phyloP scores from a whole-genome alignment of 2,113 vertebrate genomes.

The Vulpes ferrilata region DNA sequence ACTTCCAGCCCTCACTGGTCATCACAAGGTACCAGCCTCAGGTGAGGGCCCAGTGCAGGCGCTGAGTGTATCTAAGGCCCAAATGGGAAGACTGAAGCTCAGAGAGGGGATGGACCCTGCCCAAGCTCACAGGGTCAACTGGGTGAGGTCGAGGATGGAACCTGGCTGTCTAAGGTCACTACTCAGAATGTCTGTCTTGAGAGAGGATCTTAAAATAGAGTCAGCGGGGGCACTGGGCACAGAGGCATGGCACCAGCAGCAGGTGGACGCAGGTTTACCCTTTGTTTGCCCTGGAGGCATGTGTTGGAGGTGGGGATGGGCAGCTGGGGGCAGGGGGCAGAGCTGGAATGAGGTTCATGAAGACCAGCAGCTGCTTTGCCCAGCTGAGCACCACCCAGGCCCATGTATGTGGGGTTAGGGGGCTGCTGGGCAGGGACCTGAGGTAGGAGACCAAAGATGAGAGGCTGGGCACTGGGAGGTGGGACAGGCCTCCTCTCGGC shows the following conservation, averaged over 20 bases:
- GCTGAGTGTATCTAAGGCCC: not conserved
- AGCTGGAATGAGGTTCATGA: not conserved
- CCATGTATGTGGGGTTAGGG: accelerated
- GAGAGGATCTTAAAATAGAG: not conserved
- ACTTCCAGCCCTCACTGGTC: too few relatives aligned
- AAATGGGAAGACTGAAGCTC: not conserved
- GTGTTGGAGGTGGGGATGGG: not conserved
- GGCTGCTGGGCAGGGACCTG: not conserved
- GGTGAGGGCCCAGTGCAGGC: not conserved
- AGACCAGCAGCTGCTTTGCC: not conserved
- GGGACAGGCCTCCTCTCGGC: not conserved
- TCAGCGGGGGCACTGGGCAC: not conserved
- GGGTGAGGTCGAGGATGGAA: not conserved
- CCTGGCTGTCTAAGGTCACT: not conserved
- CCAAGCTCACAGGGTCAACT: not conserved
- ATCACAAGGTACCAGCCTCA: not conserved
- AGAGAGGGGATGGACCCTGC: not conserved
- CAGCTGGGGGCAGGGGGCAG: not conserved
- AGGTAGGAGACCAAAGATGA: not conserved
- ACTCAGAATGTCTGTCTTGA: not conserved
- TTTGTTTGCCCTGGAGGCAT: not conserved
- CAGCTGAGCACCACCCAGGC: accelerated
- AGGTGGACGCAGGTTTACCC: accelerated
- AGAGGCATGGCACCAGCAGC: not conserved
- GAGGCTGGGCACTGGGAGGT: not conserved